phyloP scores from a whole-genome alignment of 2,888 invertebrate genomes.

The Drosophila limbata region DNA sequence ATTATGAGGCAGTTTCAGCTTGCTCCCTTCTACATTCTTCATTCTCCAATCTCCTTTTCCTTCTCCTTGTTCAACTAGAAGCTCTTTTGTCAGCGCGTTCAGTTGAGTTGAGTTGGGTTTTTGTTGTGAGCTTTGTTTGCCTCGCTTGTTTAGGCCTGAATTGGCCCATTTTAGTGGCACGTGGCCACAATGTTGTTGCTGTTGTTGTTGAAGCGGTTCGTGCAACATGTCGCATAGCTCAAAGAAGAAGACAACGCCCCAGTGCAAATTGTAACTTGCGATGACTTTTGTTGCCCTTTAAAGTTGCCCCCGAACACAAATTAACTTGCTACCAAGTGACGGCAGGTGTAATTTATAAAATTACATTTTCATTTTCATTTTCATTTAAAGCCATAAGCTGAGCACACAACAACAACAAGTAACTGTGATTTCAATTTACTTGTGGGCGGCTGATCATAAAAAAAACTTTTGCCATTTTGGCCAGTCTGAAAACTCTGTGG shows the following conservation, averaged over 20 bases:
- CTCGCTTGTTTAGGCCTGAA: conserved; percentile 43
- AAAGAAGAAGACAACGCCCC: conserved; percentile 29
- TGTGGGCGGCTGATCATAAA: conserved; percentile 60
- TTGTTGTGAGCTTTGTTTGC: conserved; percentile 30
- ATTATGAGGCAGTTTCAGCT: neutral
- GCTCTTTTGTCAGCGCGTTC: conserved; percentile 56
- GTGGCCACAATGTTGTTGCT: conserved; percentile 52
- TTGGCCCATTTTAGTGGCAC: conserved; percentile 45
- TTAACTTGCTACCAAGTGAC: conserved; percentile 50
- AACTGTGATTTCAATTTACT: conserved; percentile 74
- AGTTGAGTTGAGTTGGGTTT: conserved; percentile 34
- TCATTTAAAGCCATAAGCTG: conserved; percentile 46
- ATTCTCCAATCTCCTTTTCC: neutral
- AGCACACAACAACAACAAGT: conserved; percentile 8
- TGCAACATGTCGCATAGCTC: conserved; percentile 61
- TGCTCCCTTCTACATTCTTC: neutral
- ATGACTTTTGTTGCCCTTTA: conserved; percentile 39
- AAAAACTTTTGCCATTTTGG: conserved; percentile 46
- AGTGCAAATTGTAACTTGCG: conserved; percentile 24
- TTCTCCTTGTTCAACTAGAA: neutral
- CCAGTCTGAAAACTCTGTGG: conserved; percentile 3
- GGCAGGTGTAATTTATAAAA: conserved; percentile 69
- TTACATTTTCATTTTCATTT: conserved; percentile 63
- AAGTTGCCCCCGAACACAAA: conserved; percentile 64
- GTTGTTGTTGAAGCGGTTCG: conserved; percentile 55